These are phyloP conservation scores for Hippocampus abdominalis DNA, from an alignment of 2,113 vertebrate species.

Conservation along the genomic window DNA sequence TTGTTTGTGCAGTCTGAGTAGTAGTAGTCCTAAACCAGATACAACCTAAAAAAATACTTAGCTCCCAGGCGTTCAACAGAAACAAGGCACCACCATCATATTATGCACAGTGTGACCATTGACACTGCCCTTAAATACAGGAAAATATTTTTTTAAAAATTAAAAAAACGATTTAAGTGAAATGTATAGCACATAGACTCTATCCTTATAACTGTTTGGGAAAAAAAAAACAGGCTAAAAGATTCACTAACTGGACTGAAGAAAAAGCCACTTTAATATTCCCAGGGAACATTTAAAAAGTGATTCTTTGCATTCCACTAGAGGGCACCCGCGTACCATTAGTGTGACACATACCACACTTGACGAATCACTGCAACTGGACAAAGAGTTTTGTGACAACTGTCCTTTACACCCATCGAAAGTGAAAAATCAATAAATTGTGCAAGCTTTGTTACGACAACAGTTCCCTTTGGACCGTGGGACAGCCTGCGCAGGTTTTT, in stretches of 20 bases:
- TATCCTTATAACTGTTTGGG: background rate
- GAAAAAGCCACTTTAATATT: background rate
- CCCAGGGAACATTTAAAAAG: background rate
- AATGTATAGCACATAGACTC: too few relatives aligned
- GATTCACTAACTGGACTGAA: background rate
- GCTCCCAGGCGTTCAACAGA: background rate
- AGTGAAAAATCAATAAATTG: background rate
- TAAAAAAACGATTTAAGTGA: background rate
- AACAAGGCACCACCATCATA: background rate
- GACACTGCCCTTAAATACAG: background rate
- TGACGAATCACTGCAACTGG: background rate
- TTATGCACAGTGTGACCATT: background rate
- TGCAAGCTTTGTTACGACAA: too few relatives aligned
- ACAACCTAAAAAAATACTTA: too few relatives aligned
- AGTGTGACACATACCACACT: background rate
- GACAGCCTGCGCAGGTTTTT: too few relatives aligned
- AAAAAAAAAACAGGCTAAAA: background rate
- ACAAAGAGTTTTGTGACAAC: background rate
- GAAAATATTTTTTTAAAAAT: too few relatives aligned
- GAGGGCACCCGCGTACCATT: background rate
- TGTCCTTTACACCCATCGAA: background rate
- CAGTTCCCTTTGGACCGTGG: too few relatives aligned
- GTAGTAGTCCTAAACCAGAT: too few relatives aligned
- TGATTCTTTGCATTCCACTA: background rate
- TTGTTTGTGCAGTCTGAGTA: too few relatives aligned